These are phyloP conservation scores for Todiramphus saurophagus DNA, from an alignment of 2,113 vertebrate species.

Conservation along the genomic window DNA sequence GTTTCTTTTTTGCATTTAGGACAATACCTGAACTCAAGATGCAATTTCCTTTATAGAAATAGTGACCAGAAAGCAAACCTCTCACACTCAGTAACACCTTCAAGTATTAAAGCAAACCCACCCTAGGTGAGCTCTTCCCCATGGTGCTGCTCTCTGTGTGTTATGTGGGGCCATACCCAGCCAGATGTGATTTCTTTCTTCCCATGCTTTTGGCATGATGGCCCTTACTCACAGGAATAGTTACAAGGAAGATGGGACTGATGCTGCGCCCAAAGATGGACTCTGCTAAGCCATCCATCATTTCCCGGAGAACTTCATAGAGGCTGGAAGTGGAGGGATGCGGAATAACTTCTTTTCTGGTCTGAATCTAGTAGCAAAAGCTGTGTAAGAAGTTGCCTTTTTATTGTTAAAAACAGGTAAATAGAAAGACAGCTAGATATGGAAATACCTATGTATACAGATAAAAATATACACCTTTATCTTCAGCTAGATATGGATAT, in stretches of 20 bases:
- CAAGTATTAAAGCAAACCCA: conserved; percentile 5
- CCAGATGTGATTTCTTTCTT: neutral
- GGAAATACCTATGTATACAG: neutral
- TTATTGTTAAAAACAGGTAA: neutral
- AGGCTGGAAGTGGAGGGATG: neutral
- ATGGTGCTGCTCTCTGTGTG: neutral
- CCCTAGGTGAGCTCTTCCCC: neutral
- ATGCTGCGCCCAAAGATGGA: neutral
- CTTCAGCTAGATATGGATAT: neutral
- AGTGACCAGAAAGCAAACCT: neutral
- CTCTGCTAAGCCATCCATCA: neutral
- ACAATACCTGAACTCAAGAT: neutral
- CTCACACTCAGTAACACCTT: neutral
- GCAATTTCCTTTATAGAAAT: neutral
- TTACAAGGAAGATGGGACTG: neutral
- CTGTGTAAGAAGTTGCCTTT: neutral
- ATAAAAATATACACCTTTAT: neutral
- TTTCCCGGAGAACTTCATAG: neutral
- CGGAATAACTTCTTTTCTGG: neutral
- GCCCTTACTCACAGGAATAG: neutral
- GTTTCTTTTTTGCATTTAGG: neutral
- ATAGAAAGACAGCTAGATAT: neutral
- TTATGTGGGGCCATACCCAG: neutral
- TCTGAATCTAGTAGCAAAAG: neutral
- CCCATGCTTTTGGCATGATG: fast-evolving